These are phyloP conservation scores for Drosophila ustulata DNA, from an alignment of 2,888 invertebrate species.

Conservation along the genomic window DNA sequence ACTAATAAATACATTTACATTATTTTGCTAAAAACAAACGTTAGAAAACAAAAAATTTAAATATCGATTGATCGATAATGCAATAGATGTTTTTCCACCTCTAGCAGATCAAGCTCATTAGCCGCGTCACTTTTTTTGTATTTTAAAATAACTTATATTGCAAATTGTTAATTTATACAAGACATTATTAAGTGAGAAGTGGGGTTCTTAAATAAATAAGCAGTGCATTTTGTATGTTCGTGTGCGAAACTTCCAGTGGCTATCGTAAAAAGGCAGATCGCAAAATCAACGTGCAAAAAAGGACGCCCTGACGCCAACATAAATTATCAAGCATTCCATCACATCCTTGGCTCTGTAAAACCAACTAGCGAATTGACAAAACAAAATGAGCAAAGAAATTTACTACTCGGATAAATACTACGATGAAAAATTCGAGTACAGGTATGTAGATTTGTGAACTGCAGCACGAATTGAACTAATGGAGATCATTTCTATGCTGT, in stretches of 20 bases:
- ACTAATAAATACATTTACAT: too few relatives aligned
- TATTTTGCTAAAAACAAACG: too few relatives aligned
- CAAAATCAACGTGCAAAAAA: conserved; percentile 31
- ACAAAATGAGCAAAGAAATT: conserved; percentile 90
- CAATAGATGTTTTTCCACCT: neutral
- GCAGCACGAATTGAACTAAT: conserved; percentile 30
- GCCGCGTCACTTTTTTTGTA: conserved; percentile 63
- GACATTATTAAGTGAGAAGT: neutral
- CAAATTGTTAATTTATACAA: conserved; percentile 13
- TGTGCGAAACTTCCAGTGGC: neutral
- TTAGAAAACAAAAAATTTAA: neutral
- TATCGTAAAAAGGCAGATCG: conserved; percentile 1
- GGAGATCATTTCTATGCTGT: conserved; percentile 1
- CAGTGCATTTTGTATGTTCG: neutral
- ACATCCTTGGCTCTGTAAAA: conserved; percentile 9
- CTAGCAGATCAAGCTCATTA: conserved; percentile 37
- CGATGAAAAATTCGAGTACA: conserved; percentile 96
- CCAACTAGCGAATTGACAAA: neutral
- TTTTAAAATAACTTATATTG: conserved; percentile 55
- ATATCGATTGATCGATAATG: conserved; percentile 28
- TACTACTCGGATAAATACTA: conserved; percentile 97
- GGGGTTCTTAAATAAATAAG: neutral
- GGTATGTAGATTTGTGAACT: conserved; percentile 87
- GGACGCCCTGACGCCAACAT: conserved; percentile 34
- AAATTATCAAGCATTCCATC: conserved; percentile 29